Evolutionary conservation across 2,888 invertebrate genomes (phyloP), one percentile per base, ranked within the genome.

Genomic region (Endotricha flammealis): DNA sequence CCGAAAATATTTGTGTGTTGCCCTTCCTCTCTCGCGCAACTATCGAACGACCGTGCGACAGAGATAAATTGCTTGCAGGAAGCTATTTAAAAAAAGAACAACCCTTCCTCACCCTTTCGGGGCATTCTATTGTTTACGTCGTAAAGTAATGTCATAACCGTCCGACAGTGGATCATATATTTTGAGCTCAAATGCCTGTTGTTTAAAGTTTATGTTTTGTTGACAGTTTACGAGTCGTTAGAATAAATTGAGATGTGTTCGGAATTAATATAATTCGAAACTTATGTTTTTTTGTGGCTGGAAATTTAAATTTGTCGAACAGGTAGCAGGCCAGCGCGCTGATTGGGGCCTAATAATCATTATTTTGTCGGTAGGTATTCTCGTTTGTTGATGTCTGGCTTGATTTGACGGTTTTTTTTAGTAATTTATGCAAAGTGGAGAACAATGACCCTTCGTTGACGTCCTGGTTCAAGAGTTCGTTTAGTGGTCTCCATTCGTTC

Each of bases 101-200:
- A 83, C 82, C 86, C 86, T 85, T 83, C 79, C 69, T 76, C 66
- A 76, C 80, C 83, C 86, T 81, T 76, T 79, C 58, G 63, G 63
- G 69, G 64, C 71, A 75, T 75, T 76, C 71, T 69, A 74, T 78
- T 81, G 77, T 77, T 80, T 73, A 76, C 63, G 46, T 57, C 57
- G 51, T 42, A 42, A 43, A 53, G 50, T 63, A 75, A 74, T 49
- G 73, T 57, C 70, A 50, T 67, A 80, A 52, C 50, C 53, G 32
- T 38, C n/a, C 31, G 35, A 38, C 39, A 29, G 25, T 39, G 34
- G 32, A 36, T 43, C 28, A 62, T 55, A 57, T 49, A 69, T 50
- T 62, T 42, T 63, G 40, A 50, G 52, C 68, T 50, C 38, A 64
- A 60, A 34, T 5, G 1, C 25, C n/a, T 32, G 42, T 20, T 36